Percentiles rank a stretch among this genome's conserved stretches.
Evolutionary conservation across 2,888 invertebrate genomes (phyloP).

Genomic region (Stenodera caucasica): DNA sequence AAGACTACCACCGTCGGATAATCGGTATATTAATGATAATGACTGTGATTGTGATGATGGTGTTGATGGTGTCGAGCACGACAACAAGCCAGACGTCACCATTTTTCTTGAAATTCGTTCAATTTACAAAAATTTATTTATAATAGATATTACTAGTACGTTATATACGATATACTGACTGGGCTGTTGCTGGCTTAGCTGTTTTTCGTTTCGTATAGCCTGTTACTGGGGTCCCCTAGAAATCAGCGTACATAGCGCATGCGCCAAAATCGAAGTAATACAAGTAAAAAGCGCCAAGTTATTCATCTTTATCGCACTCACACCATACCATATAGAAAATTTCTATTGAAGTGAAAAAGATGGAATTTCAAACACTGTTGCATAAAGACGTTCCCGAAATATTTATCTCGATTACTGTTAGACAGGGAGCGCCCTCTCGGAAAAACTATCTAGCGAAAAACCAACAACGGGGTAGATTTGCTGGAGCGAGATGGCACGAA

Average conservation of each 20-base stretch:
- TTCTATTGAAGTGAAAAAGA: too few species aligned
- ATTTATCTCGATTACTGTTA: constrained; percentile 1
- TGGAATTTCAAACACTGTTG: background rate
- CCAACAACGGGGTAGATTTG: too few species aligned
- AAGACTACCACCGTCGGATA: background rate
- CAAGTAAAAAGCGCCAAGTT: background rate
- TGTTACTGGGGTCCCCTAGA: constrained; percentile 6
- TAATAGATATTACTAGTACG: background rate
- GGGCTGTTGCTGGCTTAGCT: background rate
- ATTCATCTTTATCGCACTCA: background rate
- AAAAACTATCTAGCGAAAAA: background rate
- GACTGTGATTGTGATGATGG: background rate
- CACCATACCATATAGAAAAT: background rate
- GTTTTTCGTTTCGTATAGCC: background rate
- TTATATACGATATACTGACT: background rate
- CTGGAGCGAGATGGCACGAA: too few species aligned
- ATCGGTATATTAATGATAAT: background rate
- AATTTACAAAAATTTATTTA: background rate
- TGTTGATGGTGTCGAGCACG: background rate
- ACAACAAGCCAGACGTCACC: background rate
- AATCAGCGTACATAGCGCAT: background rate
- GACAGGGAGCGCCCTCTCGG: constrained; percentile 10
- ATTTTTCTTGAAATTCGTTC: background rate
- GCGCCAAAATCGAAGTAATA: background rate
- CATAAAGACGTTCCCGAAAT: background rate